These are phyloP conservation scores for Xestia ashworthii DNA, from an alignment of 2,888 invertebrate genomes.

Conservation along the genomic window DNA sequence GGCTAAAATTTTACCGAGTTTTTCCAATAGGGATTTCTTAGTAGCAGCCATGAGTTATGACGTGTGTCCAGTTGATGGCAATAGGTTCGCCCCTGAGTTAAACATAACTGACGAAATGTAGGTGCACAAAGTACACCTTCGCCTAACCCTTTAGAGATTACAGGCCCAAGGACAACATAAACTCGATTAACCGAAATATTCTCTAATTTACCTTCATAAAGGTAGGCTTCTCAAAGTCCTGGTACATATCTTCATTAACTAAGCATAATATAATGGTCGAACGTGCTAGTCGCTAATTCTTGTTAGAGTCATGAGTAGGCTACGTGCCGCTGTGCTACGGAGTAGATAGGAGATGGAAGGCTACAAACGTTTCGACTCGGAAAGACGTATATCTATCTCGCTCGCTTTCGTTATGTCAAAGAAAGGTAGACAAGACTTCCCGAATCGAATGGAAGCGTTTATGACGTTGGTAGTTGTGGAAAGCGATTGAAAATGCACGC, in stretches of 20 bases:
- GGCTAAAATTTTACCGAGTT: background rate
- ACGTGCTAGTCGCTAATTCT: constrained; percentile 48
- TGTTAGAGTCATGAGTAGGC: constrained; percentile 21
- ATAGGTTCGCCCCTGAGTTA: background rate
- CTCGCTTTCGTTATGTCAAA: background rate
- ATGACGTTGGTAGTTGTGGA: background rate
- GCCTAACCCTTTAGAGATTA: background rate
- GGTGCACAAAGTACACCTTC: background rate
- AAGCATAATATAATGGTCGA: constrained; percentile 40
- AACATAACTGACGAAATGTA: background rate
- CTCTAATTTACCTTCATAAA: constrained; percentile 37
- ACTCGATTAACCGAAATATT: constrained; percentile 51
- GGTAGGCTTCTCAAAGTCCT: constrained; percentile 27
- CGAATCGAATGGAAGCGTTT: background rate
- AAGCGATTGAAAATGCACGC: background rate
- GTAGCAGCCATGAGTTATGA: background rate
- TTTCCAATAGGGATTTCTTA: background rate
- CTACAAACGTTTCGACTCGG: background rate
- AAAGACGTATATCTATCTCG: background rate
- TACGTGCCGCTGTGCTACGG: constrained; percentile 25
- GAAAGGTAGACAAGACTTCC: background rate
- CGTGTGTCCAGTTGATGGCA: background rate
- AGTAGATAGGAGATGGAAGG: background rate
- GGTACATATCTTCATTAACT: constrained; percentile 52
- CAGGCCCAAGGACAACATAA: constrained; percentile 10